Percentiles rank a stretch among this genome's conserved stretches.
phyloP scores from a whole-genome alignment of 2,888 invertebrate genomes.

The Tanypteryx hageni region DNA sequence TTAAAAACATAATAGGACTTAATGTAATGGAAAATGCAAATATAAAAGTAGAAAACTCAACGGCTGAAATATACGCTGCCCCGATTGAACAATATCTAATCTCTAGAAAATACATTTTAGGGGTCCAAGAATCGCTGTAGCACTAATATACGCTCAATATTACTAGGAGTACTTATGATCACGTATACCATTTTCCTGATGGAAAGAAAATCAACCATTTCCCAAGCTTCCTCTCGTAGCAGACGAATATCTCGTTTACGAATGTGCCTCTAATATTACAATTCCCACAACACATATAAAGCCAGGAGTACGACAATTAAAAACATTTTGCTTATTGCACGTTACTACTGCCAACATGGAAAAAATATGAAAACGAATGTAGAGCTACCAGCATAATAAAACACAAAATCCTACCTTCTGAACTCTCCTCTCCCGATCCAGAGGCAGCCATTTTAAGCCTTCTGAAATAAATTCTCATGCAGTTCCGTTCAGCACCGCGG shows the following conservation, averaged over 20 bases:
- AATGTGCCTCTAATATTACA: background rate
- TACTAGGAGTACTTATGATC: background rate
- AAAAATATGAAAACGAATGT: background rate
- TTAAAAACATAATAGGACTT: background rate
- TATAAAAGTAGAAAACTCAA: background rate
- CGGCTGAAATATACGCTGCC: background rate
- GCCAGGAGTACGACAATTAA: background rate
- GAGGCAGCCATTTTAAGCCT: conserved; percentile 63
- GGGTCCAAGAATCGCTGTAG: background rate
- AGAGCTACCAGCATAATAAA: background rate
- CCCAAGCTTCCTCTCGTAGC: conserved; percentile 44
- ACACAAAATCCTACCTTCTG: conserved; percentile 61
- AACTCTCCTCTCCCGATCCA: conserved; percentile 52
- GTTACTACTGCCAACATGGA: background rate
- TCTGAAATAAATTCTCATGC: conserved; percentile 56
- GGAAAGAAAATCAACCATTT: background rate
- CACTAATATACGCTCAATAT: conserved; percentile 14
- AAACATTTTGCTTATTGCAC: background rate
- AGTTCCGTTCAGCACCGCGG: background rate
- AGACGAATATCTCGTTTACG: conserved; percentile 55
- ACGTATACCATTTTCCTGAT: background rate
- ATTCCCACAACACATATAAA: background rate
- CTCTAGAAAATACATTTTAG: background rate
- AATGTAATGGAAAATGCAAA: background rate
- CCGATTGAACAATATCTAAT: conserved; percentile 25